phyloP scores from a whole-genome alignment of 2,888 invertebrate genomes.

The Drosophila crucigera region DNA sequence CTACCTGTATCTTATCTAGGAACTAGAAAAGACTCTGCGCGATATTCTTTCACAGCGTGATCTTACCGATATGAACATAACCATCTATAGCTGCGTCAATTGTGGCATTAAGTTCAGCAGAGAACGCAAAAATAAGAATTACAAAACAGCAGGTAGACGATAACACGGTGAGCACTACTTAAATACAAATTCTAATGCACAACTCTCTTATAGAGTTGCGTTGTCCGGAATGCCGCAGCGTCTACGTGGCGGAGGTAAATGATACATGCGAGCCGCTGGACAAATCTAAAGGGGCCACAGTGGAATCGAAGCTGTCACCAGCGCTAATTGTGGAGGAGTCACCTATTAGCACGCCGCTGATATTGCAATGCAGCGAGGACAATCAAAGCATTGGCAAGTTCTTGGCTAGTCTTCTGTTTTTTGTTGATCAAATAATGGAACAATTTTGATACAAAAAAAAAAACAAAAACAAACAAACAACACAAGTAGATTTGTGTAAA shows the following conservation, averaged over 20 bases:
- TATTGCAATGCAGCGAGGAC: constrained; percentile 59
- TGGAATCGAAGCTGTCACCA: constrained; percentile 69
- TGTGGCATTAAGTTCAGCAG: constrained; percentile 88
- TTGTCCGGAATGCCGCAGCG: constrained; percentile 88
- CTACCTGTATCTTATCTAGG: constrained; percentile 69
- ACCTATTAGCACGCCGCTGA: constrained; percentile 47
- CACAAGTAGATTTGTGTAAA: constrained; percentile 23
- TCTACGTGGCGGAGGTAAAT: constrained; percentile 86
- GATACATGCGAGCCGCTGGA: constrained; percentile 71
- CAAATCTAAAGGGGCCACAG: constrained; percentile 39
- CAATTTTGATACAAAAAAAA: constrained; percentile 11
- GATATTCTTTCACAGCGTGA: constrained; percentile 86
- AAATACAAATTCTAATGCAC: neutral
- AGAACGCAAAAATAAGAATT: constrained; percentile 82
- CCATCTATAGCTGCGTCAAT: constrained; percentile 87
- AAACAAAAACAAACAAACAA: neutral
- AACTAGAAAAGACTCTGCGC: constrained; percentile 85
- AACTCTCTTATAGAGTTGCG: constrained; percentile 71
- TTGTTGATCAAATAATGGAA: constrained; percentile 38
- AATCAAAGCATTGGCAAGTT: constrained; percentile 82
- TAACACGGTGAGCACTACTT: neutral
- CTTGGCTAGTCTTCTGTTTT: constrained; percentile 31
- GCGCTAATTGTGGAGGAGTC: constrained; percentile 76
- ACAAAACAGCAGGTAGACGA: constrained; percentile 64
- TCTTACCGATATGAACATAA: constrained; percentile 86